Conservation (phyloP, 2,113 vertebrate genomes). For the Corvus moneduloides region DNA sequence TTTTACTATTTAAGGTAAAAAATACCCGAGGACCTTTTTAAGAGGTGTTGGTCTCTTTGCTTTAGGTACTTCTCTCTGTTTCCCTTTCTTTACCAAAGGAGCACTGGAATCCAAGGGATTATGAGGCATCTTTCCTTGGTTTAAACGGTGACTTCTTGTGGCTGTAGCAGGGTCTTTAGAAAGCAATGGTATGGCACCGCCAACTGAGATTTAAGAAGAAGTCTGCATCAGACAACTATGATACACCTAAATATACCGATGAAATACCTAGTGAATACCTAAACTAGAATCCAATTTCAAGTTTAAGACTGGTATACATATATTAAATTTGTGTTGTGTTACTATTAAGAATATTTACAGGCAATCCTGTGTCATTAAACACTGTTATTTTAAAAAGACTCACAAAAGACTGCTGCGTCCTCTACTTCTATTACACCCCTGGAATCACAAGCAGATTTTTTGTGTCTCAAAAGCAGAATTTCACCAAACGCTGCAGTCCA, state of each 20-base stretch:
- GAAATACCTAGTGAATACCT: background rate
- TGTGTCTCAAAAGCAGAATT: background rate
- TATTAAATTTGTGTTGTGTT: background rate
- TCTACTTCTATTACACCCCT: background rate
- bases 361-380: background rate
- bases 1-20: background rate
- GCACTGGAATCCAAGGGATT: conserved; percentile 96
- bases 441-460: background rate
- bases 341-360: background rate
- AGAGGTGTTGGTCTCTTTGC: conserved; percentile 93
- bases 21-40: conserved; percentile 79
- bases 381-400: background rate
- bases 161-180: conserved; percentile 77
- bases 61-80: conserved; percentile 94
- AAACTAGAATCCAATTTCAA: background rate
- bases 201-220: conserved; percentile 75
- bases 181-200: conserved; percentile 84
- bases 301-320: background rate
- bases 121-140: conserved; percentile 84
- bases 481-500: background rate
- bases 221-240: background rate
- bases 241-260: background rate
- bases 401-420: background rate
- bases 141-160: conserved; percentile 75
- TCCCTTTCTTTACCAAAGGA: conserved; percentile 94